These are phyloP conservation scores for Callospermophilus lateralis DNA, from an alignment of 2,113 vertebrate genomes.

Conservation along the genomic window DNA sequence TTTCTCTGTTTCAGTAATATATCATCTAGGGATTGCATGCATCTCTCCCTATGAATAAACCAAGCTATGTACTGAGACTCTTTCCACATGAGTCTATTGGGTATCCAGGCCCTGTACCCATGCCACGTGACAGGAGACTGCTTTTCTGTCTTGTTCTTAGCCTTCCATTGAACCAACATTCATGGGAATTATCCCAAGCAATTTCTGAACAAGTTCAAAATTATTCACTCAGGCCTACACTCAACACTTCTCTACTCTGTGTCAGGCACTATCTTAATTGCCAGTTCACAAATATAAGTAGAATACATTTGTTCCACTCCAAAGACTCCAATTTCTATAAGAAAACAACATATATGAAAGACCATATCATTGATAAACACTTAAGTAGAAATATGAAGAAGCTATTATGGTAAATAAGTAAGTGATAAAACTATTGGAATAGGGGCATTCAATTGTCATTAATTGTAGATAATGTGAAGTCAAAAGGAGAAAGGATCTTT, in stretches of 20 bases:
- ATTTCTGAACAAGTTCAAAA: constrained; percentile 43
- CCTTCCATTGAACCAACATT: neutral
- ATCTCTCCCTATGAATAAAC: neutral
- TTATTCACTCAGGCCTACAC: neutral
- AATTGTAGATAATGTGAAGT: neutral
- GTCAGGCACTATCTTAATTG: neutral
- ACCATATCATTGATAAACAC: neutral
- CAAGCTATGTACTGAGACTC: neutral
- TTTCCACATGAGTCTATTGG: neutral
- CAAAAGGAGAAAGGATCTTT: neutral
- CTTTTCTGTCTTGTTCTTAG: neutral
- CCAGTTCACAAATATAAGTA: neutral
- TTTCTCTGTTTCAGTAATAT: neutral
- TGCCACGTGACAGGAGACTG: neutral
- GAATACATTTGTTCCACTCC: neutral
- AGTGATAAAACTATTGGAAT: neutral
- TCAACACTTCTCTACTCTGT: neutral
- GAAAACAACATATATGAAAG: neutral
- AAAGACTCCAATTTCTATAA: neutral
- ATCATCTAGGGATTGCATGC: neutral
- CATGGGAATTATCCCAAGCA: neutral
- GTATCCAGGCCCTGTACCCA: neutral
- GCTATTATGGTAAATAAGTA: neutral
- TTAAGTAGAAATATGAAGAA: neutral
- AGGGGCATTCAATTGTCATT: neutral